Conservation (phyloP, 2,888 invertebrate species). For the Nephrocerus scutellatus region DNA sequence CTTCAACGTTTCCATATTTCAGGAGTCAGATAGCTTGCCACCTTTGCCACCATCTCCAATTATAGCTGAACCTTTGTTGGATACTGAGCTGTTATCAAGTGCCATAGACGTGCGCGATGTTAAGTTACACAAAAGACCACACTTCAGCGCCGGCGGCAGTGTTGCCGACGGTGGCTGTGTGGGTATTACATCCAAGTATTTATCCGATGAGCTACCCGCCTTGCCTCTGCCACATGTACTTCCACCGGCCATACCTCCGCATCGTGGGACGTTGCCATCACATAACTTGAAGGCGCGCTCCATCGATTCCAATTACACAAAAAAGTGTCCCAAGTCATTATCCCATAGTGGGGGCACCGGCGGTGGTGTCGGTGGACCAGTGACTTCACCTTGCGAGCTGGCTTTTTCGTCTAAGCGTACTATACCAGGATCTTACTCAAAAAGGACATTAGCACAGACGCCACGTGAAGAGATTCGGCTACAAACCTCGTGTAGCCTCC, state of each 20-base stretch:
- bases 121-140: conserved; percentile 7
- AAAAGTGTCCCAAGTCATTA: conserved; percentile 53
- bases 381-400: conserved; percentile 66
- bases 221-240: conserved; percentile 33
- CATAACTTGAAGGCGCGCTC: conserved; percentile 77
- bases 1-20: conserved; percentile 14
- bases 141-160: conserved; percentile 13
- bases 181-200: no score
- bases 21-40: conserved; percentile 55
- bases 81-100: no score
- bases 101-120: conserved; percentile 23
- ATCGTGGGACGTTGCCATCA: conserved; percentile 54
- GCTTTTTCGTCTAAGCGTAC: conserved; percentile 50
- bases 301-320: conserved; percentile 73
- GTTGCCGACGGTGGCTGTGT: conserved; percentile 30
- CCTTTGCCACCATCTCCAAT: conserved; percentile 79
- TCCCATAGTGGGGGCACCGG: conserved; percentile 48
- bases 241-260: conserved; percentile 68
- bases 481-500: conserved; percentile 78
- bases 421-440: conserved; percentile 46
- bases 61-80: conserved; percentile 56
- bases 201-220: conserved; percentile 37
- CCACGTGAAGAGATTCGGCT: conserved; percentile 57
- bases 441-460: conserved; percentile 49
- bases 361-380: conserved; percentile 50